These are phyloP conservation scores for Ammospiza caudacuta DNA, from an alignment of 2,113 vertebrate genomes.

Conservation along the genomic window DNA sequence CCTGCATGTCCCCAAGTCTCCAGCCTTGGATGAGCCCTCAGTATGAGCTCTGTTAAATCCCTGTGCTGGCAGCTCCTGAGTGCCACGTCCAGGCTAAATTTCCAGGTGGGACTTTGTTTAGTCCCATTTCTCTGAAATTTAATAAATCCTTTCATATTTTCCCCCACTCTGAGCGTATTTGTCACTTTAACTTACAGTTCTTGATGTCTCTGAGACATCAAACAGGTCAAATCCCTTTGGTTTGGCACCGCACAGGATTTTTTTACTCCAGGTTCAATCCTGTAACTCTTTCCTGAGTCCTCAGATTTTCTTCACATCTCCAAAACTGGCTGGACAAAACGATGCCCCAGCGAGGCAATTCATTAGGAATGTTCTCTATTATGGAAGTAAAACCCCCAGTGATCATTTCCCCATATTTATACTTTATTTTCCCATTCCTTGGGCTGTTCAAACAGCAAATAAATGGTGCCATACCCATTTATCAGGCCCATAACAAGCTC, in stretches of 20 bases:
- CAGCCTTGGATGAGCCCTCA: not conserved
- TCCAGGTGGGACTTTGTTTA: not conserved
- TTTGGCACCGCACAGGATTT: not conserved
- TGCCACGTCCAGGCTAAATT: not conserved
- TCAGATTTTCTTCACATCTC: not conserved
- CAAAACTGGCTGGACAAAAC: not conserved
- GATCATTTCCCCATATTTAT: not conserved
- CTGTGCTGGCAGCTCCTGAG: not conserved
- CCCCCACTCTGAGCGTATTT: not conserved
- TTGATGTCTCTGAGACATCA: conserved; percentile 1
- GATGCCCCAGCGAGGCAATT: not conserved
- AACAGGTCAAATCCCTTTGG: not conserved
- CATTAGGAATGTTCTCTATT: not conserved
- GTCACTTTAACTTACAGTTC: not conserved
- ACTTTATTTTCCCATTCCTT: not conserved
- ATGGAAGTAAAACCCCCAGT: not conserved
- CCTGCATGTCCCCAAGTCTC: accelerated
- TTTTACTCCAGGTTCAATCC: not conserved
- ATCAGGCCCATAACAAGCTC: not conserved
- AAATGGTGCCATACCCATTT: not conserved
- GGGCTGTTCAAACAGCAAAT: not conserved
- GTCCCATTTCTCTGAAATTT: not conserved
- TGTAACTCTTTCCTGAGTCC: not conserved
- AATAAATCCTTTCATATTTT: conserved; percentile 15
- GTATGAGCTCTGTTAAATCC: not conserved